Percentiles rank a stretch among this genome's conserved stretches.
Conservation (phyloP, 2,797 vertebrate genomes). For the Serranus cabrilla region DNA sequence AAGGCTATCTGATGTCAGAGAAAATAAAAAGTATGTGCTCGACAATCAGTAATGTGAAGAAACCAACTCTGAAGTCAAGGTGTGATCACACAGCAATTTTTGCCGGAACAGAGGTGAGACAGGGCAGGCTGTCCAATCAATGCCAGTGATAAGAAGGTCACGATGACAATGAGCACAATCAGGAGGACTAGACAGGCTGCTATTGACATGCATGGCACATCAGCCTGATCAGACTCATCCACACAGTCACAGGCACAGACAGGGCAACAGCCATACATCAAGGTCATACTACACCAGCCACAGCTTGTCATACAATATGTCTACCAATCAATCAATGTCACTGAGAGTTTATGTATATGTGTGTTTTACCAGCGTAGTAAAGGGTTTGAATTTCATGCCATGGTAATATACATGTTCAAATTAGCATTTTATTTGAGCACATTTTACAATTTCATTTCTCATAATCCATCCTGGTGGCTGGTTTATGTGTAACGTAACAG, state of each 20-base stretch:
- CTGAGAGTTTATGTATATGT: too few relatives aligned
- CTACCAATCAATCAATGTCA: constrained; percentile 13
- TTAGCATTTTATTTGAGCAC: too few relatives aligned
- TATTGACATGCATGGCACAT: constrained; percentile 66
- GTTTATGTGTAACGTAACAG: too few relatives aligned
- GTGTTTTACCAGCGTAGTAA: constrained; percentile 7
- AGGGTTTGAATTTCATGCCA: background rate
- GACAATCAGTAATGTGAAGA: constrained; percentile 1
- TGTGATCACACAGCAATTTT: constrained; percentile 3
- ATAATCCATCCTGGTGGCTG: too few relatives aligned
- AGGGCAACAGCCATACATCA: constrained; percentile 20
- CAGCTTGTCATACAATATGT: constrained; percentile 17
- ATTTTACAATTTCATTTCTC: too few relatives aligned
- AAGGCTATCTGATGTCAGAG: background rate
- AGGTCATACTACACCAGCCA: constrained; percentile 30
- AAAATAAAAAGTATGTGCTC: background rate
- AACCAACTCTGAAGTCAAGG: background rate
- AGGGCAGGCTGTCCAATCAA: constrained; percentile 49
- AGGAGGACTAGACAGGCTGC: constrained; percentile 46
- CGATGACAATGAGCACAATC: constrained; percentile 54
- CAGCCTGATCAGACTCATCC: constrained; percentile 36
- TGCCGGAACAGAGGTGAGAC: constrained; percentile 40
- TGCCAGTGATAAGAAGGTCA: constrained; percentile 50
- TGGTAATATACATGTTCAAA: too few relatives aligned
- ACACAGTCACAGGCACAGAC: constrained; percentile 31